These are phyloP conservation scores for Pseudococcus jackbeardsleyi DNA, from an alignment of 2,888 invertebrate genomes.

Conservation along the genomic window DNA sequence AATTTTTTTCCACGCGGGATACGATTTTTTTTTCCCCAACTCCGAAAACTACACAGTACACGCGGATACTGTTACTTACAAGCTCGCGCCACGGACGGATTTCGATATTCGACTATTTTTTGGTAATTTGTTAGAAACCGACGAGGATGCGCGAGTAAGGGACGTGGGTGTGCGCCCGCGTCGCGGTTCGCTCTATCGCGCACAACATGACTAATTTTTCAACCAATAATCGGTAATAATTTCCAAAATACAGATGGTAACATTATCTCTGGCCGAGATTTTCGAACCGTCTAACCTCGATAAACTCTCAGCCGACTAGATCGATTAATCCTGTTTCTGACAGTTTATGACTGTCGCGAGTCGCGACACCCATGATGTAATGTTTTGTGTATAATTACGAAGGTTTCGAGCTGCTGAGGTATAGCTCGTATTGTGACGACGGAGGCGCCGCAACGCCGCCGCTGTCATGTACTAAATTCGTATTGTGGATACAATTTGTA, in stretches of 20 bases:
- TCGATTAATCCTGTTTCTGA: constrained; percentile 2
- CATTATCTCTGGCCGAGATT: not conserved
- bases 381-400: not conserved
- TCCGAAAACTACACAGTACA: not conserved
- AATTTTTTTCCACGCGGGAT: constrained; percentile 17
- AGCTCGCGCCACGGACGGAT: constrained; percentile 1
- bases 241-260: not conserved
- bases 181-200: too few relatives aligned
- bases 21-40: not conserved
- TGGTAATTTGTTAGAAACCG: not conserved
- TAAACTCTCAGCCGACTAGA: not conserved
- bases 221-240: not conserved
- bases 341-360: constrained; percentile 1
- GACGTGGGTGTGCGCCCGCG: not conserved
- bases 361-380: not conserved
- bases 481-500: not conserved
- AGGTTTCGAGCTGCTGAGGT: not conserved
- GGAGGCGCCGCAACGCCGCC: not conserved
- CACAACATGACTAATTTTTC: not conserved
- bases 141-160: not conserved
- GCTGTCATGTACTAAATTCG: not conserved
- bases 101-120: constrained; percentile 1
- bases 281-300: not conserved
- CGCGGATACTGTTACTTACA: not conserved
- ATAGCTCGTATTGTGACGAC: not conserved